Conservation (phyloP, 2,797 vertebrate genomes). For the Acridotheres tristis region DNA sequence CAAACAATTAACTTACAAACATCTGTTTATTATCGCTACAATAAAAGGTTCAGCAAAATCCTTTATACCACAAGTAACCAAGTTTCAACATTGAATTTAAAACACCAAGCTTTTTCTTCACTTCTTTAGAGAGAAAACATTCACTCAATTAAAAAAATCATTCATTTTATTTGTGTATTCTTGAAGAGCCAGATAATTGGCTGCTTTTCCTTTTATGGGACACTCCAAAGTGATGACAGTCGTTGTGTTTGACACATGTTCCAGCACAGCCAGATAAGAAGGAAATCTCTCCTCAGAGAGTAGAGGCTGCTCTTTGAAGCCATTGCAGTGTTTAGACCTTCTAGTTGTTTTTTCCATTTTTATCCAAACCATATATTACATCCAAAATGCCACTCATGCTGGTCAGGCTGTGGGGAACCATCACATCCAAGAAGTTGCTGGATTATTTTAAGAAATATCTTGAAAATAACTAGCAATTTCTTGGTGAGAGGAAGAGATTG, state of each 20-base stretch:
- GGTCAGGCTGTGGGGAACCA: neutral
- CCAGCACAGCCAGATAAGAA: constrained; percentile 20
- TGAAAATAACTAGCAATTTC: neutral
- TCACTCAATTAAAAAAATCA: constrained; percentile 19
- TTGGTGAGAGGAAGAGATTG: neutral
- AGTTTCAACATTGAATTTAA: neutral
- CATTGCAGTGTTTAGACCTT: constrained; percentile 27
- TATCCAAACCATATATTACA: neutral
- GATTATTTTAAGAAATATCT: neutral
- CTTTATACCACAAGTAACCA: neutral
- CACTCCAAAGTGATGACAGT: constrained; percentile 11
- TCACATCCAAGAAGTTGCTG: neutral
- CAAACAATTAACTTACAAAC: constrained; percentile 73
- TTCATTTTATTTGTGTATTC: constrained; percentile 31
- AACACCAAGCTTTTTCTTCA: neutral
- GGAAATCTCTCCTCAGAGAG: constrained; percentile 12
- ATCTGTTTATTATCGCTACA: constrained; percentile 66
- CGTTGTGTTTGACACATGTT: constrained; percentile 51
- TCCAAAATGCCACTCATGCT: neutral
- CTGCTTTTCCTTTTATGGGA: constrained; percentile 9
- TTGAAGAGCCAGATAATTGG: constrained; percentile 24
- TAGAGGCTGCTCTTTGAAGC: constrained; percentile 38
- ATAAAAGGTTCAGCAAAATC: constrained; percentile 64
- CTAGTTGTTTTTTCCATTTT: neutral
- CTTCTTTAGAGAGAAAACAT: constrained; percentile 4